Conservation (phyloP, 2,113 vertebrate species). For the Hemiscyllium ocellatum region DNA sequence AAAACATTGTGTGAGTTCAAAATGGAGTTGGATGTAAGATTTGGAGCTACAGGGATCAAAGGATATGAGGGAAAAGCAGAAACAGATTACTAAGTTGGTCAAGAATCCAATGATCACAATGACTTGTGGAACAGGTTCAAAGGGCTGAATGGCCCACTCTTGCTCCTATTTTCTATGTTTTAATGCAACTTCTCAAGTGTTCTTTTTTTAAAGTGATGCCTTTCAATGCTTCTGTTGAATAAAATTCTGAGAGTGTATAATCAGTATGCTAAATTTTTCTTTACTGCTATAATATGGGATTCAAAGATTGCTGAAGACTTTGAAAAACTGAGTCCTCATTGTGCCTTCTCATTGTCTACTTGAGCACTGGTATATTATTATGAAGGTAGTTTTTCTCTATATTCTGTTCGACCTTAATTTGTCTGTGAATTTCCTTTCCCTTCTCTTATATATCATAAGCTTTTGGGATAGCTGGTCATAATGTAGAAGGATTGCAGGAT, state of each 20-base stretch:
- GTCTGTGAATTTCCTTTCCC: not conserved
- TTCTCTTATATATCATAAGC: not conserved
- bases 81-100: no score
- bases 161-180: no score
- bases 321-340: not conserved
- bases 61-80: no score
- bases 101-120: no score
- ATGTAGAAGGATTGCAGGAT: not conserved
- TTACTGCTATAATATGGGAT: not conserved
- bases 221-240: not conserved
- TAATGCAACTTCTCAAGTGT: not conserved
- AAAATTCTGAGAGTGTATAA: not conserved
- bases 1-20: no score
- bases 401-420: not conserved
- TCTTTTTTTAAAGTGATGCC: not conserved
- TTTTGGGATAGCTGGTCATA: not conserved
- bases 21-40: no score
- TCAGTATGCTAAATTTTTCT: not conserved
- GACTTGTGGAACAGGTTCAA: no score
- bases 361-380: not conserved
- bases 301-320: not conserved
- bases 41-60: no score
- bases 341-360: not conserved
- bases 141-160: no score
- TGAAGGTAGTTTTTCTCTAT: not conserved